Evolutionary conservation across 2,113 vertebrate genomes (phyloP), one percentile per base, ranked within the genome.

Genomic region (Bagarius yarrelli): DNA sequence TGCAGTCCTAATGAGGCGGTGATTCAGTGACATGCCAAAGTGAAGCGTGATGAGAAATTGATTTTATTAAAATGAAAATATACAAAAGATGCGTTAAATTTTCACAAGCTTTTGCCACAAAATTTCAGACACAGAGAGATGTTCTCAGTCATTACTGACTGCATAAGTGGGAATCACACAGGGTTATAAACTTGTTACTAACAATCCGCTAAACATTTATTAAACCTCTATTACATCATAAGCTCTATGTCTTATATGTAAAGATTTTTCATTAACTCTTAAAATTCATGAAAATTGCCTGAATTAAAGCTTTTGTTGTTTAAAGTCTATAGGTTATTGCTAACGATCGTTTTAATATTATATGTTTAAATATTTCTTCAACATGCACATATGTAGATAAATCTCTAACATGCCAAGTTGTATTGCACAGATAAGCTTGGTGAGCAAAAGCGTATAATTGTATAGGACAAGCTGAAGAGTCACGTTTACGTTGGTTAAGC

Each of bases 401-500:
- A n/a, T n/a, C n/a, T n/a, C n/a, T n/a, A n/a, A n/a, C n/a, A n/a
- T n/a, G n/a, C n/a, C n/a, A n/a, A n/a, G 25, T 44, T 25, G 64
- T 16, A 83, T 90, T 88, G 93, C 91, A 97, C 96, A 91, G 97
- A 97, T 91, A 95, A 96, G 76, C 98, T 96, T 86, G 96, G 97
- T 88, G 96, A 97, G 85, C 95, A 94, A 88, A 95, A 95, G 80
- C 96, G 95, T 89, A 95, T 94, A 90, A 97, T 94, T 78, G 95
- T 95, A 93, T 95, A 97, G 91, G 96, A 96, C 79, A 95, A 98
- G 93, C 91, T 95, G 91, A 95, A 98, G 85, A 95, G 93, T 95
- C 88, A 95, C 95, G 89, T 95, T 91, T 94, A 96, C 88, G 93
- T 95, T 98, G 95, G 94, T 98, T 96, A 99, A 94, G 91, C 96